Conservation (phyloP, 2,797 vertebrate genomes). For the Percopsis omiscomaycus region DNA sequence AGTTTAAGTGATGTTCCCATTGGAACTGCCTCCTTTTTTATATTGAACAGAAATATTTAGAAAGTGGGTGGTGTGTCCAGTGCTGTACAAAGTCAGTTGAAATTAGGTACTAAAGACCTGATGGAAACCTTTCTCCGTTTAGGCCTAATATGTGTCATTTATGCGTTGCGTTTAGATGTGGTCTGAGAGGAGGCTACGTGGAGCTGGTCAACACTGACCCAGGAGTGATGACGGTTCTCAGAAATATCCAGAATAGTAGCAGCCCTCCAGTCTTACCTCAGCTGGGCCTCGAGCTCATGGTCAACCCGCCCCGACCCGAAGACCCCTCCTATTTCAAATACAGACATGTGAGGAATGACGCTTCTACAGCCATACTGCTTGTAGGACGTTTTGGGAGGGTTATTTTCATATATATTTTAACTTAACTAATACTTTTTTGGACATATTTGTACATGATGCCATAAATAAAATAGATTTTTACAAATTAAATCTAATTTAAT, state of each 20-base stretch:
- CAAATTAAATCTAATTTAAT: too few relatives aligned
- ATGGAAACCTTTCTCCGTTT: not conserved
- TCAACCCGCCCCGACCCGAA: constrained; percentile 53
- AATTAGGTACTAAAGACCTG: not conserved
- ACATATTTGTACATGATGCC: too few relatives aligned
- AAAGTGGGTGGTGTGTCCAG: not conserved
- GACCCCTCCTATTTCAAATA: constrained; percentile 58
- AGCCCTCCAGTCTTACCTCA: constrained; percentile 60
- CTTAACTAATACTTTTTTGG: too few relatives aligned
- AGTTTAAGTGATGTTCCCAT: constrained; percentile 56
- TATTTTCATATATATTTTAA: too few relatives aligned
- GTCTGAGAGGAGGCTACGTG: constrained; percentile 70
- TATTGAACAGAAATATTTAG: not conserved
- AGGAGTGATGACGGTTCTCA: constrained; percentile 37
- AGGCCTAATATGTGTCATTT: not conserved
- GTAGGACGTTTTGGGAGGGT: too few relatives aligned
- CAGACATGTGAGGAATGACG: constrained; percentile 47
- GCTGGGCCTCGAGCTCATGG: constrained; percentile 68
- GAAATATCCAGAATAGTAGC: constrained; percentile 49
- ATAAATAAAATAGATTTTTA: too few relatives aligned
- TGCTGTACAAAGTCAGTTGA: too few relatives aligned
- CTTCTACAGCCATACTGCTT: not conserved
- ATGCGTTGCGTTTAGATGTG: constrained; percentile 55
- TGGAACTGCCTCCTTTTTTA: not conserved
- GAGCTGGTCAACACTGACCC: constrained; percentile 70